Evolutionary conservation across 2,797 vertebrate species (phyloP).

Genomic region (Parotocinclus haroldoi): DNA sequence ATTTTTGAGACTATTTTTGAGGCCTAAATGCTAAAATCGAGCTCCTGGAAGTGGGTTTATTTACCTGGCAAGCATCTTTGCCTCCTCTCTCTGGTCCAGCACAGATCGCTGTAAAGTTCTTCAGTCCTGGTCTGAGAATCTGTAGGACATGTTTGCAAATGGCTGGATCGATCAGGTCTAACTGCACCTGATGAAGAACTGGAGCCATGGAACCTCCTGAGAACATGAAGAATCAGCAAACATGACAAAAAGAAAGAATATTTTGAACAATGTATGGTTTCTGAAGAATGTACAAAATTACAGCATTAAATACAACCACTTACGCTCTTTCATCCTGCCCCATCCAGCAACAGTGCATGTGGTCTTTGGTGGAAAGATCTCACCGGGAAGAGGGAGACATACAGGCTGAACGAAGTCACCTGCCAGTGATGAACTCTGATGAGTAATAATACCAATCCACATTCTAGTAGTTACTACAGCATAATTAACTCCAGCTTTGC

Average conservation of each 20-base stretch:
- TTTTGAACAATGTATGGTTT: too few species aligned
- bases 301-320: constrained; percentile 38
- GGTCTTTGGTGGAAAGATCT: constrained; percentile 66
- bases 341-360: constrained; percentile 80
- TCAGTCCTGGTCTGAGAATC: constrained; percentile 60
- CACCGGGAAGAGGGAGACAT: constrained; percentile 78
- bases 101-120: constrained; percentile 73
- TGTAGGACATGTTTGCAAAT: constrained; percentile 71
- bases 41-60: not conserved
- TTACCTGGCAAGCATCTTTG: constrained; percentile 83
- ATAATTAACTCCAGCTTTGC: too few species aligned
- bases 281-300: not conserved
- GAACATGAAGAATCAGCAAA: not conserved
- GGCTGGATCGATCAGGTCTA: constrained; percentile 72
- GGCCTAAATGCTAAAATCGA: too few species aligned
- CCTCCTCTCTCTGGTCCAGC: constrained; percentile 82
- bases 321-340: constrained; percentile 79
- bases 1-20: too few species aligned
- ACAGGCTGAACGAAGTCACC: constrained; percentile 71
- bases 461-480: too few species aligned
- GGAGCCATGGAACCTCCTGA: constrained; percentile 71
- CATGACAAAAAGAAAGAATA: not conserved
- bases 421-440: constrained; percentile 43
- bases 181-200: constrained; percentile 72
- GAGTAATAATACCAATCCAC: not conserved